Conservation (phyloP, 2,797 vertebrate species). For the Rhinella marina region DNA sequence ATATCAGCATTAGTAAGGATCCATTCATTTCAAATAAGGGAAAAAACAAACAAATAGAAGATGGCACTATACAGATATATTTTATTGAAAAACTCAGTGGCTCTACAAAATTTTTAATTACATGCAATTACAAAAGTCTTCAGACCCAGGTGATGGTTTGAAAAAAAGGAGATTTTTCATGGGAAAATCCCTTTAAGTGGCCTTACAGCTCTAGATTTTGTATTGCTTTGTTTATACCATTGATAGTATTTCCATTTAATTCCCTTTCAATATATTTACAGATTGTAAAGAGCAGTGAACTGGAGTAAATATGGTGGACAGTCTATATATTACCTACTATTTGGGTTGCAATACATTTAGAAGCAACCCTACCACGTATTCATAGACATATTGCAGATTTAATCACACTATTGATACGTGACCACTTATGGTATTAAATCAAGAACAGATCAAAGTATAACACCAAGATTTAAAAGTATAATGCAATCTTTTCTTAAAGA, state of each 20-base stretch:
- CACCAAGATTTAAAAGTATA: neutral
- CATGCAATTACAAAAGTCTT: no score
- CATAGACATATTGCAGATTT: neutral
- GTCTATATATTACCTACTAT: neutral
- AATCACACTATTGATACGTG: neutral
- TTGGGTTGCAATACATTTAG: neutral
- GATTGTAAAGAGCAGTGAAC: neutral
- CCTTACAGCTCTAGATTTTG: neutral
- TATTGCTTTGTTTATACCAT: neutral
- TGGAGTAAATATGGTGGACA: neutral
- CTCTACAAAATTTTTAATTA: no score
- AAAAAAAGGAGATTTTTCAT: no score
- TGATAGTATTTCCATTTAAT: neutral
- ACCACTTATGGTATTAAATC: neutral
- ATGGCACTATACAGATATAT: no score
- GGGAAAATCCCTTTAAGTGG: neutral
- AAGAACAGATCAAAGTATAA: neutral
- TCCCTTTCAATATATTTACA: neutral
- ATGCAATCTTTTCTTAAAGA: conserved; percentile 5
- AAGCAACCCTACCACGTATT: neutral
- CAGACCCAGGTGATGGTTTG: no score
- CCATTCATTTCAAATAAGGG: no score
- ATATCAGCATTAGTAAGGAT: no score
- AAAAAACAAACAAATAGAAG: no score
- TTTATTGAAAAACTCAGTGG: no score